Conservation (phyloP, 2,888 invertebrate genomes). For the Drosophila neotestacea region DNA sequence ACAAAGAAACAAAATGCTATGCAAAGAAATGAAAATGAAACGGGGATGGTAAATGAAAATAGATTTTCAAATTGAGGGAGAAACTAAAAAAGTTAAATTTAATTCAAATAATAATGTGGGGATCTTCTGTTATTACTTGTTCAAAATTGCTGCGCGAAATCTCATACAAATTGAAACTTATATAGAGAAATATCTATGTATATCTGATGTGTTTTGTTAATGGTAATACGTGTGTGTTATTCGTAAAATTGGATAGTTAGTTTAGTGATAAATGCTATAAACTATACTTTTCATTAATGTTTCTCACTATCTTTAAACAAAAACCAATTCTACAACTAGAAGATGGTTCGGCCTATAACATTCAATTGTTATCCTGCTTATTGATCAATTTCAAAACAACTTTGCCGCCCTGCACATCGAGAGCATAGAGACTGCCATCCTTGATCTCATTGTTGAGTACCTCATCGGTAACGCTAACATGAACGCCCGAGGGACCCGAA, state of each 20-base stretch:
- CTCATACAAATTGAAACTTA: slow-evolving; percentile 70
- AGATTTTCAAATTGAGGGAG: slow-evolving; percentile 2
- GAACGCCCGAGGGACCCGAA: slow-evolving; percentile 93
- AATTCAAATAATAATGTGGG: not conserved
- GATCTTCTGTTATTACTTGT: slow-evolving; percentile 43
- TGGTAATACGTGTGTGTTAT: slow-evolving; percentile 35
- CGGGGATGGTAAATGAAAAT: slow-evolving; percentile 3
- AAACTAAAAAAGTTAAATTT: slow-evolving; percentile 6
- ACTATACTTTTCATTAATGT: slow-evolving; percentile 52
- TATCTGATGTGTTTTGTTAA: slow-evolving; percentile 20
- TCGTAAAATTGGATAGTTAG: slow-evolving; percentile 12
- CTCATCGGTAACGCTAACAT: slow-evolving; percentile 93
- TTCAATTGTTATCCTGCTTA: slow-evolving; percentile 82
- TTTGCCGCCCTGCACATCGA: slow-evolving; percentile 87
- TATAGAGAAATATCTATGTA: slow-evolving; percentile 39
- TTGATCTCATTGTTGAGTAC: slow-evolving; percentile 92
- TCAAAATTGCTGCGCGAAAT: slow-evolving; percentile 72
- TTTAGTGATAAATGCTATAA: slow-evolving; percentile 68
- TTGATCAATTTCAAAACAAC: slow-evolving; percentile 86
- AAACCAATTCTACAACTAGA: slow-evolving; percentile 31
- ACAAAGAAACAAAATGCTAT: slow-evolving; percentile 24
- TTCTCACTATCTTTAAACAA: slow-evolving; percentile 7
- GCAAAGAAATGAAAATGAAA: slow-evolving; percentile 6
- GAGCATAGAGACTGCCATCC: slow-evolving; percentile 90
- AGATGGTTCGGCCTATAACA: not conserved